phyloP scores from a whole-genome alignment of 1,140 invertebrate species.

The Ostrea denselamellosa region DNA sequence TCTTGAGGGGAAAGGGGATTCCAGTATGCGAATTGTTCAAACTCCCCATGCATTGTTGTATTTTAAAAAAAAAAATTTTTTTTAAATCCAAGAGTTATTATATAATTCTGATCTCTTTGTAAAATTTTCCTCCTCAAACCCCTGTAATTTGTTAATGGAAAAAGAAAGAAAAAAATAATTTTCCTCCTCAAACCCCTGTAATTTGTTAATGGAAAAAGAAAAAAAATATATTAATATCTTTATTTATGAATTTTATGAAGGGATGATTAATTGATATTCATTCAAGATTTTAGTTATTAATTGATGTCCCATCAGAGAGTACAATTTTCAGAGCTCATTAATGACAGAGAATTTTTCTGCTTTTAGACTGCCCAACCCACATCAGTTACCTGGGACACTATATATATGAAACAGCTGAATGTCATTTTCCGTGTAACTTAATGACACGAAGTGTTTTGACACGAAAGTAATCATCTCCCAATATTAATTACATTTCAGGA shows the following conservation, averaged over 20 bases:
- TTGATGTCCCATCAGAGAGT: background rate
- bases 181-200: too few relatives aligned
- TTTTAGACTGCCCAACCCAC: slow-evolving; percentile 6
- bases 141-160: too few relatives aligned
- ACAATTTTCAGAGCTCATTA: background rate
- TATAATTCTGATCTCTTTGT: too few relatives aligned
- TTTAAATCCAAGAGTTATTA: too few relatives aligned
- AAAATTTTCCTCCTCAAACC: too few relatives aligned
- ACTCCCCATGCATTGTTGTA: too few relatives aligned
- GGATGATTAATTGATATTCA: background rate
- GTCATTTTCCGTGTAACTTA: slow-evolving; percentile 12
- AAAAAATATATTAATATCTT: background rate
- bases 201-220: background rate
- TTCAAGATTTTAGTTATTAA: background rate
- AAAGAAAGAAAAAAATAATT: background rate
- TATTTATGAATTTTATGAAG: background rate
- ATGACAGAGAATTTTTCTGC: background rate
- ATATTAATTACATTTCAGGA: slow-evolving; percentile 10
- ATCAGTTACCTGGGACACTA: background rate
- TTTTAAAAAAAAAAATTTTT: too few relatives aligned
- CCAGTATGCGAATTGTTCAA: too few relatives aligned
- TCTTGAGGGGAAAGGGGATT: too few relatives aligned
- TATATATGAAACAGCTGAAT: slow-evolving; percentile 1
- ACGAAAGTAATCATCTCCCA: slow-evolving; percentile 14
- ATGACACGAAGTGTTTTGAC: slow-evolving; percentile 32